Conservation (phyloP, 30 jellyfish, hydroid and myxozoan genomes). For the Morbakka virulenta region DNA sequence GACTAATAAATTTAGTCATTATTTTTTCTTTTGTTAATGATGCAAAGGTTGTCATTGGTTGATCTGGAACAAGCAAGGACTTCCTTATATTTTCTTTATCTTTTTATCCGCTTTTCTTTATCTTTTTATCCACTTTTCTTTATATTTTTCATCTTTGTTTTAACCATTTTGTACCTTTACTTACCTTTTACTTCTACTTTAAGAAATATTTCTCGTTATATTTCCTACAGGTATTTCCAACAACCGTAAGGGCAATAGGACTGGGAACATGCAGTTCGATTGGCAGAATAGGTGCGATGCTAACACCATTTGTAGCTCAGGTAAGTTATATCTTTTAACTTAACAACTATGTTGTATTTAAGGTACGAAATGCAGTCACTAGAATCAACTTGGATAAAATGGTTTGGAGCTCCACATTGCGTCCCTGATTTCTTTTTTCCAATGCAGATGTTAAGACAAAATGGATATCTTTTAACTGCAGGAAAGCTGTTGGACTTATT, state of each 20-base stretch:
- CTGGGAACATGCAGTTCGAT: constrained; percentile 76
- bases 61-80: too few relatives aligned
- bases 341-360: background rate
- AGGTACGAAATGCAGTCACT: background rate
- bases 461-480: too few relatives aligned
- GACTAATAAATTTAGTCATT: too few relatives aligned
- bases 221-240: constrained; percentile 78
- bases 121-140: too few relatives aligned
- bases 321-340: too few relatives aligned
- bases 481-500: too few relatives aligned
- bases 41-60: too few relatives aligned
- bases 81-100: too few relatives aligned
- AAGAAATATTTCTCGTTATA: background rate
- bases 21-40: too few relatives aligned
- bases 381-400: background rate
- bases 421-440: background rate
- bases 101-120: too few relatives aligned
- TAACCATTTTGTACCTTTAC: background rate
- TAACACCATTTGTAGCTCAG: constrained; percentile 95
- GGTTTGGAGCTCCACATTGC: background rate
- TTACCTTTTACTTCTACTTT: background rate
- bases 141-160: too few relatives aligned
- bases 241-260: constrained; percentile 83
- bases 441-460: background rate
- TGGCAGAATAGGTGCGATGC: constrained; percentile 86